phyloP scores from a whole-genome alignment of 1,140 invertebrate genomes.

The Aphelenchoides besseyi region DNA sequence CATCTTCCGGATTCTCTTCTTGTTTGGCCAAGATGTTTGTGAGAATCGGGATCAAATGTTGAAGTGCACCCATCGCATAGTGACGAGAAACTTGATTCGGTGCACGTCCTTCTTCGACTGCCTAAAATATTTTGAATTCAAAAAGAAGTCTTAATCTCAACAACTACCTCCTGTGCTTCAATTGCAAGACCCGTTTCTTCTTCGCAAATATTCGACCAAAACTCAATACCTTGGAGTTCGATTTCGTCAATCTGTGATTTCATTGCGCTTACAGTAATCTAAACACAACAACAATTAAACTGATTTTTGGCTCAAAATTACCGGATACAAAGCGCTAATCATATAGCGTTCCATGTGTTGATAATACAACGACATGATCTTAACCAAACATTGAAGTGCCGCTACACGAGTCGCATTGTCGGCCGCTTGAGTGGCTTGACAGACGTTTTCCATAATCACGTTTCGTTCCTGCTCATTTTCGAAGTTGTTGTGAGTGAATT shows the following conservation, averaged over 20 bases:
- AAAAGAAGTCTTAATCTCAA: background rate
- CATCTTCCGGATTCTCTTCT: slow-evolving; percentile 79
- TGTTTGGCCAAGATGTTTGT: slow-evolving; percentile 81
- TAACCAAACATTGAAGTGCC: slow-evolving; percentile 93
- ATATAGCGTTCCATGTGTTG: slow-evolving; percentile 99
- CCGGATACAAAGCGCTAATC: slow-evolving; percentile 92
- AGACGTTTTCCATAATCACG: slow-evolving; percentile 98
- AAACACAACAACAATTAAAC: slow-evolving; percentile 22
- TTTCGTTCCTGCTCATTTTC: slow-evolving; percentile 93
- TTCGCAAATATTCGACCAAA: slow-evolving; percentile 99
- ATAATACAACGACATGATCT: slow-evolving; percentile 97
- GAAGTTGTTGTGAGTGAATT: slow-evolving; percentile 98
- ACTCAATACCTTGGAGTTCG: slow-evolving; percentile 96
- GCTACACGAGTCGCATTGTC: slow-evolving; percentile 86
- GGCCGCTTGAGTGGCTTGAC: slow-evolving; percentile 72
- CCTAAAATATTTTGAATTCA: slow-evolving; percentile 63
- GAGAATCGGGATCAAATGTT: slow-evolving; percentile 88
- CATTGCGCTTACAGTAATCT: slow-evolving; percentile 97
- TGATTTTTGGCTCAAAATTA: slow-evolving; percentile 64
- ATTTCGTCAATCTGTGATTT: slow-evolving; percentile 81
- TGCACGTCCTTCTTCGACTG: slow-evolving; percentile 81
- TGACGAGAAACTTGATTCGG: slow-evolving; percentile 79
- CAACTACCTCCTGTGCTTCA: slow-evolving; percentile 77
- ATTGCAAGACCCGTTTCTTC: slow-evolving; percentile 95
- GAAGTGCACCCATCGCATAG: slow-evolving; percentile 92